phyloP scores from a whole-genome alignment of 2,888 invertebrate genomes.

The Boloria selene region DNA sequence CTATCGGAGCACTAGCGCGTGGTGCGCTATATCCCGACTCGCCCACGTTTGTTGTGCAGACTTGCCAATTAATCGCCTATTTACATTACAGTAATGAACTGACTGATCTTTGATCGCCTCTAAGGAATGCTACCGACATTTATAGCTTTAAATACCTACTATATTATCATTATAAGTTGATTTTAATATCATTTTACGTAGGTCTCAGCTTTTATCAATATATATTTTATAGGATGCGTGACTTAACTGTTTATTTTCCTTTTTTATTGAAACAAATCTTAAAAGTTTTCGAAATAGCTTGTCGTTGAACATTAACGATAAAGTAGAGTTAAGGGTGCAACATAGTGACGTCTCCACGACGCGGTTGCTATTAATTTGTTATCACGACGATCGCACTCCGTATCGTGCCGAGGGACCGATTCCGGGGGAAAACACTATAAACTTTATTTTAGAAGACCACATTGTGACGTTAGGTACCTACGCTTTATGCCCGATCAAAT shows the following conservation, averaged over 20 bases:
- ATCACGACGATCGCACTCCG: slow-evolving; percentile 24
- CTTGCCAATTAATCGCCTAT: slow-evolving; percentile 53
- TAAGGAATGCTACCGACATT: slow-evolving; percentile 27
- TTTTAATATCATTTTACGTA: slow-evolving; percentile 24
- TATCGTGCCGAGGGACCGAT: slow-evolving; percentile 33
- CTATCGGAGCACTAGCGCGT: slow-evolving; percentile 25
- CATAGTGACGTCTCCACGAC: slow-evolving; percentile 62
- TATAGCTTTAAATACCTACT: slow-evolving; percentile 4
- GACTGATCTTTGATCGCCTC: slow-evolving; percentile 35
- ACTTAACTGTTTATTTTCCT: too few relatives aligned
- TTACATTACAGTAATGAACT: slow-evolving; percentile 45
- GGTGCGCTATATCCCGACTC: slow-evolving; percentile 35
- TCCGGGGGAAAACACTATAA: slow-evolving; percentile 38
- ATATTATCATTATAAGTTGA: slow-evolving; percentile 1
- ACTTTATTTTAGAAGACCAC: slow-evolving; percentile 37
- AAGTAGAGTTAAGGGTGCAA: slow-evolving; percentile 43
- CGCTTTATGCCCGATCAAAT: slow-evolving; percentile 21
- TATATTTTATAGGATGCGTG: background rate
- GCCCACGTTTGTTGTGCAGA: slow-evolving; percentile 44
- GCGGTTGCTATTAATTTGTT: slow-evolving; percentile 72
- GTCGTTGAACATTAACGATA: slow-evolving; percentile 15
- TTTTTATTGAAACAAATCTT: too few relatives aligned
- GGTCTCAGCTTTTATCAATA: background rate
- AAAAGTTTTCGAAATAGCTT: background rate
- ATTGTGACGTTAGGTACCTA: slow-evolving; percentile 18